Percentiles rank a stretch among this genome's conserved stretches.
These are phyloP conservation scores for Pipistrellus pipistrellus DNA, from an alignment of 2,797 vertebrate species.

Conservation along the genomic window DNA sequence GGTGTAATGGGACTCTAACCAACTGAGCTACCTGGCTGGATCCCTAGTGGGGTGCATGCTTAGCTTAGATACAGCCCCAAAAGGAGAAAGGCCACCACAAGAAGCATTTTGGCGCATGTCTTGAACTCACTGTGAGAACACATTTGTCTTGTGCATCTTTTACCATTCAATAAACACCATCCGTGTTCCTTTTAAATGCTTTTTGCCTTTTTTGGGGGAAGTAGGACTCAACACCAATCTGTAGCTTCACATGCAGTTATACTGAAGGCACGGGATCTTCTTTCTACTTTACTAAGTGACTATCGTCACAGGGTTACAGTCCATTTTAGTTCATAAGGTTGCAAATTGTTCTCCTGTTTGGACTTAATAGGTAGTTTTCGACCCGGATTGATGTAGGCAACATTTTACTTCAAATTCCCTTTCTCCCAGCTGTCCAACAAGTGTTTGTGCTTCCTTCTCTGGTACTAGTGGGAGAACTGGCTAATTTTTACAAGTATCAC, in stretches of 20 bases:
- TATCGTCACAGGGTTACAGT: background rate
- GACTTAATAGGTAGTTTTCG: conserved; percentile 22
- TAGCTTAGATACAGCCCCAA: background rate
- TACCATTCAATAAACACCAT: background rate
- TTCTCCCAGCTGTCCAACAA: background rate
- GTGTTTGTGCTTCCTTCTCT: background rate
- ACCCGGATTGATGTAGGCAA: background rate
- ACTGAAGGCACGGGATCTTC: background rate
- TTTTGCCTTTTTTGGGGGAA: background rate
- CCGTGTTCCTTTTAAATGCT: background rate
- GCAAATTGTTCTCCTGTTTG: conserved; percentile 42
- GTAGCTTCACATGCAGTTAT: background rate
- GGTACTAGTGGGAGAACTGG: background rate
- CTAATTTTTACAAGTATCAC: background rate
- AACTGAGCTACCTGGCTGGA: too few species aligned
- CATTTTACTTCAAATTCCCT: conserved; percentile 33
- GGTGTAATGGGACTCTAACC: too few species aligned
- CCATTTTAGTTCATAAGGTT: conserved; percentile 40
- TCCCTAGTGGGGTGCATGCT: background rate
- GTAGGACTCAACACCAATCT: background rate
- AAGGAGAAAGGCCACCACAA: background rate
- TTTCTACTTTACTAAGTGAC: background rate
- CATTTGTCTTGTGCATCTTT: background rate
- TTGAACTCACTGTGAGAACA: conserved; percentile 3
- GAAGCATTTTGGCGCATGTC: background rate